phyloP scores from a whole-genome alignment of 2,113 vertebrate genomes.

The Beaufortia kweichowensis region DNA sequence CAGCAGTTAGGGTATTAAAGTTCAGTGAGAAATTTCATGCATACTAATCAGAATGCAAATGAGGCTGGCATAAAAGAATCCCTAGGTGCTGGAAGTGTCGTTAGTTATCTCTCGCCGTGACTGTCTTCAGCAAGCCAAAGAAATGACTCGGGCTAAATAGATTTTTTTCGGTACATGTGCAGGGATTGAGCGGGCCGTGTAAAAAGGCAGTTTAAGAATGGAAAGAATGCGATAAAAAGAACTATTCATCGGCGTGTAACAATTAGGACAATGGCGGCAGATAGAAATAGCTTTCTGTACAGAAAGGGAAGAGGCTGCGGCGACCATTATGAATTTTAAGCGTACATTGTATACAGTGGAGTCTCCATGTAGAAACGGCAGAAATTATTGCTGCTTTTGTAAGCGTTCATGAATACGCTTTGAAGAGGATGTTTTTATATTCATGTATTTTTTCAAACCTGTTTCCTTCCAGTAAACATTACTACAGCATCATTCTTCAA shows the following conservation, averaged over 20 bases:
- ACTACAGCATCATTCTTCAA: not conserved
- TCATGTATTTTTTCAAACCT: not conserved
- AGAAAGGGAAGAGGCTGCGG: conserved; percentile 24
- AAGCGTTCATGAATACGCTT: not conserved
- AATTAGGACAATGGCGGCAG: conserved; percentile 49
- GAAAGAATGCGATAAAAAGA: conserved; percentile 31
- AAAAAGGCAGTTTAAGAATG: conserved; percentile 30
- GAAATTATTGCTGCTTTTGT: not conserved
- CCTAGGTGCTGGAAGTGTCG: conserved; percentile 66
- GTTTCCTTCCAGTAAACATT: not conserved
- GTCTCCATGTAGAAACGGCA: not conserved
- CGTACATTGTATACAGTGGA: conserved; percentile 32
- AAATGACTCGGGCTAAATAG: conserved; percentile 62
- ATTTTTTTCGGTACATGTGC: conserved; percentile 48
- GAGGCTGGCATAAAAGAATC: conserved; percentile 76
- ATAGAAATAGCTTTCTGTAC: conserved; percentile 34
- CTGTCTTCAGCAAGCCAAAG: conserved; percentile 57
- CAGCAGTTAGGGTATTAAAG: conserved; percentile 85
- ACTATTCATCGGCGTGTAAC: conserved; percentile 31
- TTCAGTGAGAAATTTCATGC: conserved; percentile 86
- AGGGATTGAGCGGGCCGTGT: conserved; percentile 17
- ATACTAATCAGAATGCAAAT: conserved; percentile 88
- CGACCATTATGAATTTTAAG: conserved; percentile 23
- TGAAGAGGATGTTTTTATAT: not conserved
- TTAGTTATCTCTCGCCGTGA: conserved; percentile 68